These are phyloP conservation scores for Morone chrysops DNA, from an alignment of 2,113 vertebrate genomes.

Conservation along the genomic window DNA sequence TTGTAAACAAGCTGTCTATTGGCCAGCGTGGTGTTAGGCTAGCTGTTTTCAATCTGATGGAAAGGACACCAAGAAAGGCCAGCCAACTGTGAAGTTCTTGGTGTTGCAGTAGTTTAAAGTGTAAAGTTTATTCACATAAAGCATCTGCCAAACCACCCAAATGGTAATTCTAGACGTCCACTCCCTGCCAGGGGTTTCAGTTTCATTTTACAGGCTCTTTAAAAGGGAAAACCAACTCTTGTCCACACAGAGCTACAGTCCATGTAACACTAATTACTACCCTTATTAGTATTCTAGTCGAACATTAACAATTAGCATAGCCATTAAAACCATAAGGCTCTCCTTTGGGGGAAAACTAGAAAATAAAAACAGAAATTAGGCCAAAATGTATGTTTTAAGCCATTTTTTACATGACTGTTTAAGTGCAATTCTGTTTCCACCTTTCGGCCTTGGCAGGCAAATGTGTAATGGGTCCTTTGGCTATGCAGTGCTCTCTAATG, in stretches of 20 bases:
- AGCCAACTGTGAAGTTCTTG: slow-evolving; percentile 4
- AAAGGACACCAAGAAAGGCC: background rate
- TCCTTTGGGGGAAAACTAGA: slow-evolving; percentile 37
- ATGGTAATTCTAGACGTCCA: slow-evolving; percentile 53
- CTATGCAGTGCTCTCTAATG: slow-evolving; percentile 25
- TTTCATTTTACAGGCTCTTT: slow-evolving; percentile 54
- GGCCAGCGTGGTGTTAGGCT: slow-evolving; percentile 7
- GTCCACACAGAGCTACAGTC: slow-evolving; percentile 60
- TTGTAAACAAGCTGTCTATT: slow-evolving; percentile 36
- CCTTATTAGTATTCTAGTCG: slow-evolving; percentile 75
- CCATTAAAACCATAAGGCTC: slow-evolving; percentile 65
- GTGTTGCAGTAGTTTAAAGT: slow-evolving; percentile 21
- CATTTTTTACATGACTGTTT: slow-evolving; percentile 14
- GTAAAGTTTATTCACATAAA: slow-evolving; percentile 30
- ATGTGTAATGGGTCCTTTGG: slow-evolving; percentile 31
- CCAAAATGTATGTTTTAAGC: slow-evolving; percentile 50
- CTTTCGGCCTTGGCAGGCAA: slow-evolving; percentile 48
- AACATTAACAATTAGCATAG: slow-evolving; percentile 68
- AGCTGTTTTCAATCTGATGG: slow-evolving; percentile 8
- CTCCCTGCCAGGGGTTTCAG: slow-evolving; percentile 50
- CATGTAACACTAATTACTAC: slow-evolving; percentile 65
- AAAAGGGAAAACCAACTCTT: slow-evolving; percentile 50
- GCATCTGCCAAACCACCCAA: slow-evolving; percentile 39
- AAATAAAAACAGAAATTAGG: slow-evolving; percentile 43
- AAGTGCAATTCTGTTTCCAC: slow-evolving; percentile 1